Conservation (phyloP, 30 jellyfish, hydroid and myxozoan genomes). For the Turritopsis dohrnii region DNA sequence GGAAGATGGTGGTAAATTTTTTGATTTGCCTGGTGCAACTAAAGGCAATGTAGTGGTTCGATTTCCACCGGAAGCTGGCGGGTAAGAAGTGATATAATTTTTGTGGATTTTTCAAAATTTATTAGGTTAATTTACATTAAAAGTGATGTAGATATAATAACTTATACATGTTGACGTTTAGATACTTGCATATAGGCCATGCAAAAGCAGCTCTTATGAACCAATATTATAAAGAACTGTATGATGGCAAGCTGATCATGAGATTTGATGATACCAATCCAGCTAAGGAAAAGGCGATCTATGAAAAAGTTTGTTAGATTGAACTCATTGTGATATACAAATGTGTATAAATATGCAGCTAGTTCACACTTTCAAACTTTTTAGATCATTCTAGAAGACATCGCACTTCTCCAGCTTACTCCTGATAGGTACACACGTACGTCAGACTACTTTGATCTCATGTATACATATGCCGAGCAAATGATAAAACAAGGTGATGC, state of each 20-base stretch:
- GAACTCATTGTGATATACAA: too few species aligned
- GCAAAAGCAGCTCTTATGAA: constrained; percentile 98
- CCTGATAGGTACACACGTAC: constrained; percentile 90
- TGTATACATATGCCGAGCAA: constrained; percentile 71
- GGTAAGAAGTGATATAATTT: too few species aligned
- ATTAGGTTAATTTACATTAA: too few species aligned
- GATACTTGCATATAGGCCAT: constrained; percentile 97
- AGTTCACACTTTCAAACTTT: not conserved
- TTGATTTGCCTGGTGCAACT: constrained; percentile 86
- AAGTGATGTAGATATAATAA: not conserved
- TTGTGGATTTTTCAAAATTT: too few species aligned
- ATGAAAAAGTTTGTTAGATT: constrained; percentile 91
- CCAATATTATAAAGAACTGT: constrained; percentile 75
- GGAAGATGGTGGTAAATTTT: constrained; percentile 93
- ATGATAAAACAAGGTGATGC: constrained; percentile 76
- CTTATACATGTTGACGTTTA: not conserved
- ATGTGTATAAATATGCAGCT: not conserved
- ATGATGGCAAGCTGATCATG: constrained; percentile 89
- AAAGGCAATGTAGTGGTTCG: constrained; percentile 88
- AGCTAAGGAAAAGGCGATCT: constrained; percentile 89
- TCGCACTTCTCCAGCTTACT: constrained; percentile 78
- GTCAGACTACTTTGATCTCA: constrained; percentile 77
- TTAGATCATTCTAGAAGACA: constrained; percentile 89
- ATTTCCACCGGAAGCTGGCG: constrained; percentile 99
- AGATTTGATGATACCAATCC: constrained; percentile 99